Percentiles rank a stretch among this genome's conserved stretches.
Conservation (phyloP, 2,797 vertebrate genomes). For the Ispidina lecontei region DNA sequence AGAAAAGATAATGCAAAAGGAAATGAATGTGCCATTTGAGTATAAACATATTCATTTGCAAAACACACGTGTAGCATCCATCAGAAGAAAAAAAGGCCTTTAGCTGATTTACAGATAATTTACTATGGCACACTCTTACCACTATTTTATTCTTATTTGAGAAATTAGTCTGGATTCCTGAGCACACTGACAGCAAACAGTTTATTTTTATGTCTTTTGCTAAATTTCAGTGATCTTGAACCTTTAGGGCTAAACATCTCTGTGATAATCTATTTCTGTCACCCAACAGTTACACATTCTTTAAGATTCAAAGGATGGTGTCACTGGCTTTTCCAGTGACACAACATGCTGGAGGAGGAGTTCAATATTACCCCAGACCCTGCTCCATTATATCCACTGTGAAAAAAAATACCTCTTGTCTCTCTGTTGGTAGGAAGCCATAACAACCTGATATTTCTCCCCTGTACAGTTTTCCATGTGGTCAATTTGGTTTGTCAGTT, state of each 20-base stretch:
- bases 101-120: constrained; percentile 44
- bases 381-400: constrained; percentile 53
- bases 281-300: constrained; percentile 10
- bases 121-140: constrained; percentile 25
- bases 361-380: constrained; percentile 11
- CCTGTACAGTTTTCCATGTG: constrained; percentile 28
- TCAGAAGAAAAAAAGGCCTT: constrained; percentile 33
- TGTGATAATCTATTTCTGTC: constrained; percentile 22
- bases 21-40: constrained; percentile 4
- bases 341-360: neutral
- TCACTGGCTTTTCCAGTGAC: neutral
- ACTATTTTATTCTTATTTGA: constrained; percentile 47
- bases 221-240: constrained; percentile 35
- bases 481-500: constrained; percentile 53
- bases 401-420: neutral
- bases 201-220: constrained; percentile 45
- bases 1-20: neutral
- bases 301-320: neutral
- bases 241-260: constrained; percentile 48
- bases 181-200: neutral
- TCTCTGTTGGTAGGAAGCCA: constrained; percentile 42
- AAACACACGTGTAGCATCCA: neutral
- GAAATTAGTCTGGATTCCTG: constrained; percentile 38
- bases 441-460: constrained; percentile 53
- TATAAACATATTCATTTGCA: constrained; percentile 12